phyloP scores from a whole-genome alignment of 2,113 vertebrate species.

The Caloenas nicobarica region DNA sequence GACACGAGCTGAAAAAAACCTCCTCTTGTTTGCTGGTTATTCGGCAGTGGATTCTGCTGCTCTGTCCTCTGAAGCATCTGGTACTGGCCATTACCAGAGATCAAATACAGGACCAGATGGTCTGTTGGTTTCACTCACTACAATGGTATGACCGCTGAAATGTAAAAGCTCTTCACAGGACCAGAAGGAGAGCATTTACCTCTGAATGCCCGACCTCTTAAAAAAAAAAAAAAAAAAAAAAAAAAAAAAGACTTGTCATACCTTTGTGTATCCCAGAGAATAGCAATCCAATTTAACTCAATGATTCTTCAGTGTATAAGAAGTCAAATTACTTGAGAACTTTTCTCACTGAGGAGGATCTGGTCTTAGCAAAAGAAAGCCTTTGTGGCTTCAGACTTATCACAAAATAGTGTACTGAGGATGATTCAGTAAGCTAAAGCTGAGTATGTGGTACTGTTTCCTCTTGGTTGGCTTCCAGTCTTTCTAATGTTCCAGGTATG shows the following conservation, averaged over 20 bases:
- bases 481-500: background rate
- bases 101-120: constrained; percentile 65
- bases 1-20: background rate
- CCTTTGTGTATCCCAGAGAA: constrained; percentile 5
- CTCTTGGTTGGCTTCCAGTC: background rate
- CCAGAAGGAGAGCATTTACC: constrained; percentile 59
- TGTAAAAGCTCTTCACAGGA: constrained; percentile 58
- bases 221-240: background rate
- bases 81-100: constrained; percentile 58
- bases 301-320: background rate
- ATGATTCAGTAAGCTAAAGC: background rate
- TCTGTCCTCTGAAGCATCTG: constrained; percentile 52
- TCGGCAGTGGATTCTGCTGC: background rate
- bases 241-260: background rate
- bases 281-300: background rate
- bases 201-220: constrained; percentile 34
- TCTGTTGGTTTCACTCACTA: constrained; percentile 52
- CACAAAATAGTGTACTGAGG: background rate
- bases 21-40: constrained; percentile 19
- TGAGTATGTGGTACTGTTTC: background rate
- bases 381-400: background rate
- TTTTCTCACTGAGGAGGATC: background rate
- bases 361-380: background rate
- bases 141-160: constrained; percentile 54
- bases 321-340: background rate